Evolutionary conservation across 37 sponge, comb jelly and placozoan genomes (phyloP).

Genomic region (Oscarella lobularis): DNA sequence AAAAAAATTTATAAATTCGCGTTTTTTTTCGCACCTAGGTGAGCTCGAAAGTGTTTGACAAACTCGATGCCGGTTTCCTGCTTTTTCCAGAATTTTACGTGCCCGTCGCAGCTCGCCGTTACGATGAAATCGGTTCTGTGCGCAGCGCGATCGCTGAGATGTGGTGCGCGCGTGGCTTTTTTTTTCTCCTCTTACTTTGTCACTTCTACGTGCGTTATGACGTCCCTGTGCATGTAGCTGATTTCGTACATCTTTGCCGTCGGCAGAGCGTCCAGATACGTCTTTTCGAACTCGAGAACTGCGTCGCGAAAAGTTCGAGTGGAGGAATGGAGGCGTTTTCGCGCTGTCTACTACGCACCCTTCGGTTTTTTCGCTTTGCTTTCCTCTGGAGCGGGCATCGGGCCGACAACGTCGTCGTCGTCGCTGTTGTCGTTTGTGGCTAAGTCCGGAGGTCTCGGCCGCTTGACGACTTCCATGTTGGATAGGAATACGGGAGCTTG

Average conservation of each 20-base stretch:
- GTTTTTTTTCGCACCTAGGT: conserved; percentile 30
- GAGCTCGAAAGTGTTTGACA: conserved; percentile 95
- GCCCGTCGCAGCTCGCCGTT: conserved; percentile 87
- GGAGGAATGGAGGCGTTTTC: neutral
- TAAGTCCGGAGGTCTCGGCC: too few species aligned
- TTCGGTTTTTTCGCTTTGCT: too few species aligned
- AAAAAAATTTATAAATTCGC: neutral
- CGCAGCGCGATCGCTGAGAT: too few species aligned
- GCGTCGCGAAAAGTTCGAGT: neutral
- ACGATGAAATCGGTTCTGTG: conserved; percentile 81
- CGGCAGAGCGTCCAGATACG: conserved; percentile 57
- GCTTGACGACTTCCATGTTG: too few species aligned
- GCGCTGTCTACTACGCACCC: too few species aligned
- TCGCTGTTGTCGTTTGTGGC: too few species aligned
- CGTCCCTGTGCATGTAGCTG: conserved; percentile 92
- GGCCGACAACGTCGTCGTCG: too few species aligned
- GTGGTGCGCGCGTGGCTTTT: too few species aligned
- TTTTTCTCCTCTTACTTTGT: conserved; percentile 60
- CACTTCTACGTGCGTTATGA: conserved; percentile 47
- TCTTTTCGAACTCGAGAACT: conserved; percentile 65
- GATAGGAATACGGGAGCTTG: too few species aligned
- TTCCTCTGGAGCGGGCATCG: too few species aligned
- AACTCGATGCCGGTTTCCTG: conserved; percentile 77
- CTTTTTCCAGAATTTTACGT: conserved; percentile 99
- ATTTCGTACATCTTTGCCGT: conserved; percentile 81